These are phyloP conservation scores for Macropis europaea DNA, from an alignment of 2,888 invertebrate genomes.

Conservation along the genomic window DNA sequence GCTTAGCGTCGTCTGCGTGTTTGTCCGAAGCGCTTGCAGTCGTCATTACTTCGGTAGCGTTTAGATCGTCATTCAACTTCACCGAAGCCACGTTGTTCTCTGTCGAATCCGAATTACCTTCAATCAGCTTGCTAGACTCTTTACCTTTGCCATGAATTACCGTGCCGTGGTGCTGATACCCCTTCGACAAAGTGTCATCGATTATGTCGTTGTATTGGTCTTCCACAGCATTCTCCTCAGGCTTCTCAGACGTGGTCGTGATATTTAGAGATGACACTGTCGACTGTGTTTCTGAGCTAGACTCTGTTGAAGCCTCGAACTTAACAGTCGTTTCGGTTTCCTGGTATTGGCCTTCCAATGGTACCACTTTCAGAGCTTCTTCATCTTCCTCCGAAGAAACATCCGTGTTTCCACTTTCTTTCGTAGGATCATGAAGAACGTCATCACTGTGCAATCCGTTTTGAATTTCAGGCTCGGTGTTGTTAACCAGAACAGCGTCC, in stretches of 20 bases:
- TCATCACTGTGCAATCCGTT: slow-evolving; percentile 6
- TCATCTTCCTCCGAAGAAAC: slow-evolving; percentile 32
- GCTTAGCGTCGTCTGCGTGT: slow-evolving; percentile 66
- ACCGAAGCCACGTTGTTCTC: background rate
- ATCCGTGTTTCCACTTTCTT: slow-evolving; percentile 1
- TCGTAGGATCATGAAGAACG: background rate
- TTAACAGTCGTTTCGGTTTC: slow-evolving; percentile 13
- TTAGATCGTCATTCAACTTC: background rate
- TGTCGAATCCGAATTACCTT: background rate
- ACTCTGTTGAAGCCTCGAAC: slow-evolving; percentile 34
- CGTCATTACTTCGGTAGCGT: background rate
- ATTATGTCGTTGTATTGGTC: slow-evolving; percentile 76
- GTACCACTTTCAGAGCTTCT: slow-evolving; percentile 45
- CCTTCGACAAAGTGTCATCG: slow-evolving; percentile 68
- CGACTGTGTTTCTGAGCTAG: background rate
- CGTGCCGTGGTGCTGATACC: slow-evolving; percentile 35
- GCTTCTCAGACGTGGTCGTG: slow-evolving; percentile 51
- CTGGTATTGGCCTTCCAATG: slow-evolving; percentile 38
- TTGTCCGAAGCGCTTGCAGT: slow-evolving; percentile 46
- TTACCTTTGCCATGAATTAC: slow-evolving; percentile 21
- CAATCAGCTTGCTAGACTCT: slow-evolving; percentile 24
- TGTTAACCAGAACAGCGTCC: slow-evolving; percentile 24
- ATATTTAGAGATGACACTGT: slow-evolving; percentile 13
- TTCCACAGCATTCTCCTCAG: slow-evolving; percentile 71
- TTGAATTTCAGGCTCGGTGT: slow-evolving; percentile 30